Evolutionary conservation across 2,797 vertebrate species (phyloP), one percentile per base, ranked within the genome.

Genomic region (Muscicapa comitata): DNA sequence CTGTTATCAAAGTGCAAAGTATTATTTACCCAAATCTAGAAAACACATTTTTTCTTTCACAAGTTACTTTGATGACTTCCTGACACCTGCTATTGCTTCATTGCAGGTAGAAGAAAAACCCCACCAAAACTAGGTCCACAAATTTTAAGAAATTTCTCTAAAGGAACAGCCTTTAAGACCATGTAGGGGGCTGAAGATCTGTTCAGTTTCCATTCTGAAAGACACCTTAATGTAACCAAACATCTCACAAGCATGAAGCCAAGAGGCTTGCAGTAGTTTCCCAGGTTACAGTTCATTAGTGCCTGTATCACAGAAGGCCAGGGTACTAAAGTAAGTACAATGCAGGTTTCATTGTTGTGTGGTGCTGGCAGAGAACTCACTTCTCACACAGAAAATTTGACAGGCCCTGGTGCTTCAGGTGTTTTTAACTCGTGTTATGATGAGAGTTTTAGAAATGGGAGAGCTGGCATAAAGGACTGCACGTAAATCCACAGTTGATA

Each of bases 211-310:
- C 35, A 57, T 90, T 37, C 48, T 58, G 62, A 85, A 92, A 79
- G 47, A 65, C 9, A 40, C 37, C 61, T 82, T 86, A 90, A 93
- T 95, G 66, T 79, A 88, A 33, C 33, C 45, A 68, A 81, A 51
- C 8, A 11, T 76, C 65, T 92, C 50, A 47, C 31, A 62, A 47
- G 45, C 47, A 85, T 55, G 73, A 71, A 93, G 33, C 53, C 50
- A 80, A 40, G 38, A 79, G 85, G 28, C 40, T 82, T 61, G 58
- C 57, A 31, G 62, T 90, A 75, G 89, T 95, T 96, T 95, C 94
- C 94, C 93, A 73, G 93, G 90, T 91, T 94, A 93, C 88, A 85
- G 72, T 92, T 95, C 95, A 88, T 92, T 94, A 94, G 80, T 59
- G 43, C 21, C 67, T 87, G 35, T 77, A 71, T 23, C 43, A 53